These are phyloP conservation scores for Zosterops hypoxanthus DNA, from an alignment of 2,113 vertebrate species.

Conservation along the genomic window DNA sequence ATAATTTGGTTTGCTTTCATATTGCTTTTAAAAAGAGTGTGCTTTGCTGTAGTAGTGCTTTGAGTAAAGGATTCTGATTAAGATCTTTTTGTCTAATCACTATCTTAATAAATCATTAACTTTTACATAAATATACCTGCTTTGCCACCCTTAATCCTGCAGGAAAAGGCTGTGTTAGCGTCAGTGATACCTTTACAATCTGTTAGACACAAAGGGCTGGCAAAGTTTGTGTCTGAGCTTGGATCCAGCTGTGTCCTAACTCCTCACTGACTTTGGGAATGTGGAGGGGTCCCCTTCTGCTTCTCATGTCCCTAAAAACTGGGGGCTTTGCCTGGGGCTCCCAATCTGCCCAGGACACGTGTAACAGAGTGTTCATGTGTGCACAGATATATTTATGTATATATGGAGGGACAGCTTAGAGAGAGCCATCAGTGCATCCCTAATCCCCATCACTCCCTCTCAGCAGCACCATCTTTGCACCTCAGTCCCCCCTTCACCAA, in stretches of 20 bases:
- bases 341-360: background rate
- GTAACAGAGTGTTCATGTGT: background rate
- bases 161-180: background rate
- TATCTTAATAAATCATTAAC: background rate
- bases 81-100: background rate
- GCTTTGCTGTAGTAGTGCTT: background rate
- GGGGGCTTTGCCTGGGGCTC: background rate
- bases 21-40: background rate
- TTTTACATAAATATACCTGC: background rate
- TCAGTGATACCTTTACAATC: background rate
- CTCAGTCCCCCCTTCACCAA: background rate
- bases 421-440: fast-evolving
- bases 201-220: background rate
- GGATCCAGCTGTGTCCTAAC: background rate
- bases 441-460: too few relatives aligned
- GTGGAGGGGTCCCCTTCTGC: background rate
- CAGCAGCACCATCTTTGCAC: background rate
- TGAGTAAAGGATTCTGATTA: background rate
- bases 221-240: background rate
- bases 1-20: background rate
- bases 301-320: background rate
- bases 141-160: background rate
- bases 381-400: background rate
- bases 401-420: fast-evolving
- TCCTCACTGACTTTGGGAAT: too few relatives aligned